Conservation (phyloP, 35 echinoderm and acorn worm species). For the Hemicentrotus pulcherrimus region DNA sequence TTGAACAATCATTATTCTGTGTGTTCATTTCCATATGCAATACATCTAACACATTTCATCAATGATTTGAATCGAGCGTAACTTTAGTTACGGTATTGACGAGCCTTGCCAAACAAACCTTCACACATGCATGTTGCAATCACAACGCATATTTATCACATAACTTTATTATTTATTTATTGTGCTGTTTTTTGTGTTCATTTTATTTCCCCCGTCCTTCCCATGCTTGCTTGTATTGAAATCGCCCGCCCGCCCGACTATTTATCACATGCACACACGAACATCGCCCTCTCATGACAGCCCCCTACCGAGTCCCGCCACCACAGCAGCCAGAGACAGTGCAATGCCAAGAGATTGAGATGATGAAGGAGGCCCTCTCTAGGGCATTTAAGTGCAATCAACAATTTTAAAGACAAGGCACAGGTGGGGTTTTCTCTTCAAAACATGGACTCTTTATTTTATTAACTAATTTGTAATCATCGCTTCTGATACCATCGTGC, state of each 20-base stretch:
- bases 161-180: conserved; percentile 47
- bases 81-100: background rate
- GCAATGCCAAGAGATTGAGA: background rate
- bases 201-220: conserved; percentile 1
- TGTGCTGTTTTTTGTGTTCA: conserved; percentile 31
- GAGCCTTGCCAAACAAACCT: background rate
- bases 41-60: background rate
- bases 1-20: background rate
- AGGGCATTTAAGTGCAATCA: conserved; percentile 41
- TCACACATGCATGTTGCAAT: background rate
- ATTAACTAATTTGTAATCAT: background rate
- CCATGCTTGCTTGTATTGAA: conserved; percentile 15
- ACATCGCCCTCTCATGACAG: conserved; percentile 32
- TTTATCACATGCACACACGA: background rate
- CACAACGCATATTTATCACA: background rate
- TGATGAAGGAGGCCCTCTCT: conserved; percentile 22
- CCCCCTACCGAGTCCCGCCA: conserved; percentile 9
- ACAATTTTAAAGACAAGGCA: conserved; percentile 43
- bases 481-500: background rate
- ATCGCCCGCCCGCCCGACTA: background rate
- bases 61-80: background rate
- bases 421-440: conserved; percentile 31
- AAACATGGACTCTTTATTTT: background rate
- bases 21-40: background rate
- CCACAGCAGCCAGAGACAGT: conserved; percentile 32